A percentile compares a stretch with the other conserved stretches of the same genome.
Conservation (phyloP, 2,113 vertebrate genomes). For the Camarhynchus parvulus region DNA sequence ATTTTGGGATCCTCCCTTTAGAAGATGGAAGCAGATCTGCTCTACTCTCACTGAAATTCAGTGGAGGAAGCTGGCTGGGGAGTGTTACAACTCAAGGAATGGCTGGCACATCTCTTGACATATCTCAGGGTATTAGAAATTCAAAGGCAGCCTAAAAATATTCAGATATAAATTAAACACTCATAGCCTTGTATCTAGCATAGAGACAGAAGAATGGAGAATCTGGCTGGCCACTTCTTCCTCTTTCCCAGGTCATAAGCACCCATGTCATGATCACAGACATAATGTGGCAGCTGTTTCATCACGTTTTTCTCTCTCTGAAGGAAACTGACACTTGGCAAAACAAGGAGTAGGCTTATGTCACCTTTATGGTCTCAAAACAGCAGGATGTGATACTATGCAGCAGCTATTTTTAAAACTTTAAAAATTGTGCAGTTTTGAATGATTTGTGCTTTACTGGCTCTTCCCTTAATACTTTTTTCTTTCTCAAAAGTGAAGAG, state of each 20-base stretch:
- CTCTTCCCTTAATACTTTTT: background rate
- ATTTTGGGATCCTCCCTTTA: background rate
- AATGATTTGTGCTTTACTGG: background rate
- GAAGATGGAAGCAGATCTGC: background rate
- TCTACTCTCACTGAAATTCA: background rate
- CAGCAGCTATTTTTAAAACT: background rate
- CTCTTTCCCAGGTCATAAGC: background rate
- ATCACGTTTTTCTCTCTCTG: background rate
- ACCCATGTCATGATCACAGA: background rate
- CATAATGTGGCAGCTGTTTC: background rate
- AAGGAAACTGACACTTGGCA: background rate
- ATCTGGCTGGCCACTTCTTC: background rate
- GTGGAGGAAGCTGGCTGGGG: background rate
- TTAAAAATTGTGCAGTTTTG: background rate
- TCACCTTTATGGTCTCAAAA: background rate
- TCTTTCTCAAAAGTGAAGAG: background rate
- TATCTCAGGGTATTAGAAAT: background rate
- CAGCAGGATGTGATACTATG: background rate
- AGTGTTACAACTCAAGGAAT: background rate
- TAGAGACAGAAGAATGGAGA: background rate
- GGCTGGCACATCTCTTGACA: background rate
- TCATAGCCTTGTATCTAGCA: background rate
- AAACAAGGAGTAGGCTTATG: background rate
- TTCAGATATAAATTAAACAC: background rate
- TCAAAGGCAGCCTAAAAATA: background rate